Evolutionary conservation across 2,888 invertebrate genomes (phyloP), one percentile per base, ranked within the genome.

Genomic region (Mechanitis mazaeus): DNA sequence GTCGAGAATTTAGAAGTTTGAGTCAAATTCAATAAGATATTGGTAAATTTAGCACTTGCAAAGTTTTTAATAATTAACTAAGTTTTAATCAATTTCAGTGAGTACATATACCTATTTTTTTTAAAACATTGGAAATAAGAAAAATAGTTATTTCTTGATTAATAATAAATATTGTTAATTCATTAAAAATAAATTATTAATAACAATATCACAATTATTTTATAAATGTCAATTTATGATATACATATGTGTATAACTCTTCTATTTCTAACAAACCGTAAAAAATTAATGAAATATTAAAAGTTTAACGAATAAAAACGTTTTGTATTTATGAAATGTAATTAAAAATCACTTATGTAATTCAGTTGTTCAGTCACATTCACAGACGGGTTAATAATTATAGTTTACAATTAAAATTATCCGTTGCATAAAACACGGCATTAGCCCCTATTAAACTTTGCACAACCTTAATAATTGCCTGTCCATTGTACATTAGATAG

Each of bases 401-500:
- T 59, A 64, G 60, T 64, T 68, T 68, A 71, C 66, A 74, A 69
- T 71, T 71, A 69, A 71, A 72, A 67, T 68, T 66, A 66, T 64
- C 64, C 69, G 64, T 60, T 68, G 63, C 60, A 69, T 69, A 71
- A 71, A 77, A 69, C 76, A 74, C 75, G 72, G 72, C 78, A 80
- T 79, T 80, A 79, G 77, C 78, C 75, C 71, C 73, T 74, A 77
- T 79, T 80, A 79, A 82, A 81, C 80, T 82, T 83, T 81, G 75
- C 79, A 81, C 76, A 79, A 80, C 78, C 81, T 77, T 80, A 80
- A 76, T 85, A 84, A 84, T 84, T 85, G 80, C 79, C 76, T 78
- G 76, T 78, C 75, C 74, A 69, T 72, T 77, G 77, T 63, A 76
- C 74, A 79, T 80, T 80, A 78, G 72, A 75, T 73, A 74, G 70